Evolutionary conservation across 1,140 invertebrate species (phyloP).

Genomic region (Rhopalosiphum maidis): DNA sequence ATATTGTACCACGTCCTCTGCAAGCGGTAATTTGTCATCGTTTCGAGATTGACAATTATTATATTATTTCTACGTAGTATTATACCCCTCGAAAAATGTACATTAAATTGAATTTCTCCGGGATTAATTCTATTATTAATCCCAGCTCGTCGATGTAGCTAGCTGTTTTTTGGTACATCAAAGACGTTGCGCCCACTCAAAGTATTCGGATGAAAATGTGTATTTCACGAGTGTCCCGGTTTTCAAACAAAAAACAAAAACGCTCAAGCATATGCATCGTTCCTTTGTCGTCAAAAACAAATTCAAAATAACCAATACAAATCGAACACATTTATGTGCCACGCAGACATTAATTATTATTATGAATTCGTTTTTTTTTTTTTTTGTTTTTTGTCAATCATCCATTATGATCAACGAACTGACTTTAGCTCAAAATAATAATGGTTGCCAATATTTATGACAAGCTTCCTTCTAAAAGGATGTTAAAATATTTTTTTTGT

Average conservation of each 20-base stretch:
- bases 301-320: neutral
- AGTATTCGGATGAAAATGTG: neutral
- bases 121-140: neutral
- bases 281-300: neutral
- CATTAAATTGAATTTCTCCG: neutral
- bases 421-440: neutral
- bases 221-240: neutral
- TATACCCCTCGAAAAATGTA: neutral
- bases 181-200: neutral
- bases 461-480: neutral
- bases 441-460: constrained; percentile 15
- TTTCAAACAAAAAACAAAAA: neutral
- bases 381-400: neutral
- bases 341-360: neutral
- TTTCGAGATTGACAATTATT: neutral
- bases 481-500: neutral
- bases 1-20: neutral
- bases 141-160: neutral
- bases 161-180: neutral
- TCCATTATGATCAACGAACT: neutral
- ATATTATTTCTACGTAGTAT: neutral
- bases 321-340: neutral
- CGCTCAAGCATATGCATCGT: neutral
- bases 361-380: neutral
- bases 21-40: neutral